These are phyloP conservation scores for Pristionchus maxplancki DNA, from an alignment of 2,888 invertebrate species.

Conservation along the genomic window DNA sequence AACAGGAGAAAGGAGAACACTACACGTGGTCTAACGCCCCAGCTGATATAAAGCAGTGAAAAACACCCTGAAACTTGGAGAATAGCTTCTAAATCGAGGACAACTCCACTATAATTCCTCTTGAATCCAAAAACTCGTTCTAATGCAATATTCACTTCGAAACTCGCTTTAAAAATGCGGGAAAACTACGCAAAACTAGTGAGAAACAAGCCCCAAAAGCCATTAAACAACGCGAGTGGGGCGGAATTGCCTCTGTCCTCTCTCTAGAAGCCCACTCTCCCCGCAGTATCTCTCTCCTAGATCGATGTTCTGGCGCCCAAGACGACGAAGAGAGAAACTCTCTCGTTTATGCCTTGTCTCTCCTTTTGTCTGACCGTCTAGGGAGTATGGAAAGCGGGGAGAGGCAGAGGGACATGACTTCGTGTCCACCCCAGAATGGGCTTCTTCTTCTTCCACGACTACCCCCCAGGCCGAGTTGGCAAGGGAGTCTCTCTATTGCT, in stretches of 20 bases:
- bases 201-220: not conserved
- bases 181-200: not conserved
- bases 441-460: too few species aligned
- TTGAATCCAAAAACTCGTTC: too few species aligned
- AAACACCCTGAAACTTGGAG: too few species aligned
- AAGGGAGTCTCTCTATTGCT: too few species aligned
- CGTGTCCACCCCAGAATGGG: not conserved
- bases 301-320: not conserved
- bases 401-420: not conserved
- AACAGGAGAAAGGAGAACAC: not conserved
- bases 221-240: not conserved
- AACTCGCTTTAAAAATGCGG: too few species aligned
- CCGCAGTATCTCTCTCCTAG: not conserved
- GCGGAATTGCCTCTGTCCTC: constrained; percentile 30
- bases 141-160: too few species aligned
- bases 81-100: too few species aligned
- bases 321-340: not conserved
- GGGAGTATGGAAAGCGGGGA: not conserved
- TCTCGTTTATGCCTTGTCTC: not conserved
- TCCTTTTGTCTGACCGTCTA: not conserved
- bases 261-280: not conserved
- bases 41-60: not conserved
- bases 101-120: too few species aligned
- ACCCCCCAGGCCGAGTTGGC: not conserved
- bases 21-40: not conserved